Evolutionary conservation across 2,888 invertebrate species (phyloP).

Genomic region (Drosophila birchii): DNA sequence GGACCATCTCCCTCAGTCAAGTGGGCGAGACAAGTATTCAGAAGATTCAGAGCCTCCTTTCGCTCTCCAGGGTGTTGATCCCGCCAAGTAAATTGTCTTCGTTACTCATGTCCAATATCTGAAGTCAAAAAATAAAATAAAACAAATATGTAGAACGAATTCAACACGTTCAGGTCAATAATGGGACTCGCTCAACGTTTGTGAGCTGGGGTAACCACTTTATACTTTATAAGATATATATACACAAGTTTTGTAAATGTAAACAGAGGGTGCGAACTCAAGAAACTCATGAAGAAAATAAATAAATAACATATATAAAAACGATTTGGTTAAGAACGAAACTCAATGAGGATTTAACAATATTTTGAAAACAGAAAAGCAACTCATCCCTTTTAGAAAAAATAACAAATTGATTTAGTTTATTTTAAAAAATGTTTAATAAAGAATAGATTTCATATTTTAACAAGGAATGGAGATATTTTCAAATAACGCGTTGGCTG

Average conservation of each 20-base stretch:
- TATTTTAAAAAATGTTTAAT: too few relatives aligned
- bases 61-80: slow-evolving; percentile 25
- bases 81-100: slow-evolving; percentile 46
- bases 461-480: not conserved
- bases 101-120: not conserved
- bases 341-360: not conserved
- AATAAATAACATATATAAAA: not conserved
- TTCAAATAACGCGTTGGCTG: not conserved
- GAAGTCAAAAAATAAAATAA: not conserved
- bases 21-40: slow-evolving; percentile 42
- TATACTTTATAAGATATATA: too few relatives aligned
- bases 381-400: not conserved
- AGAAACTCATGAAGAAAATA: not conserved
- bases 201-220: slow-evolving; percentile 1
- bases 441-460: not conserved
- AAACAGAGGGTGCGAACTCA: not conserved
- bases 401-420: too few relatives aligned
- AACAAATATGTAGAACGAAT: not conserved
- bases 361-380: not conserved
- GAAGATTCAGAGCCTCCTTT: slow-evolving; percentile 28
- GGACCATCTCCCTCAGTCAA: slow-evolving; percentile 56
- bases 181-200: not conserved
- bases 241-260: not conserved
- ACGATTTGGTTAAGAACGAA: not conserved
- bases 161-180: not conserved